phyloP scores from a whole-genome alignment of 2,888 invertebrate species.

The Sylvicola fuscatus region DNA sequence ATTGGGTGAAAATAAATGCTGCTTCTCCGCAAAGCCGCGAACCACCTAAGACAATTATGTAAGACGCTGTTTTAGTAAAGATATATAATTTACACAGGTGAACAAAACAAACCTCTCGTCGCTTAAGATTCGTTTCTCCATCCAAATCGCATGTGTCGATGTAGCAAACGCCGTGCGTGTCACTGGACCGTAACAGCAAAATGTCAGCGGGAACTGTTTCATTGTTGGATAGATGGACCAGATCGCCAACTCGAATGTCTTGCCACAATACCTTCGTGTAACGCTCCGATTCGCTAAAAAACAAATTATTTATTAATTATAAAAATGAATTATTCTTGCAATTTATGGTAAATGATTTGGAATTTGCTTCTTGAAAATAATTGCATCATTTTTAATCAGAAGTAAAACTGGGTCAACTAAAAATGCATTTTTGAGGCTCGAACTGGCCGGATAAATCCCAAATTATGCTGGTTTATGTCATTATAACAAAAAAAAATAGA shows the following conservation, averaged over 20 bases:
- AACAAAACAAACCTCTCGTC: constrained; percentile 42
- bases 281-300: constrained; percentile 51
- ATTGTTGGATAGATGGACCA: constrained; percentile 89
- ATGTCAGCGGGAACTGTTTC: constrained; percentile 94
- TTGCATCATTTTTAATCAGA: too few relatives aligned
- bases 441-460: too few relatives aligned
- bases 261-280: constrained; percentile 79
- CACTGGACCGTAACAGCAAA: constrained; percentile 70
- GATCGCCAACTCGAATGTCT: constrained; percentile 78
- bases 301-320: constrained; percentile 6
- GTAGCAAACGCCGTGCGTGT: constrained; percentile 73
- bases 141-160: constrained; percentile 93
- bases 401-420: too few relatives aligned
- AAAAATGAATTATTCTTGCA: not conserved
- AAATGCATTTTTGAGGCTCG: too few relatives aligned
- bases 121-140: constrained; percentile 90
- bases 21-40: constrained; percentile 30
- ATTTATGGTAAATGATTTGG: not conserved
- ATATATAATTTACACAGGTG: not conserved
- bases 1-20: constrained; percentile 51
- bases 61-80: not conserved
- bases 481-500: too few relatives aligned
- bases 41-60: constrained; percentile 23
- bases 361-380: too few relatives aligned
- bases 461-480: too few relatives aligned